A percentile compares a stretch with the other conserved stretches of the same genome.
phyloP scores from a whole-genome alignment of 2,888 invertebrate species.

The Lycia hirtaria region DNA sequence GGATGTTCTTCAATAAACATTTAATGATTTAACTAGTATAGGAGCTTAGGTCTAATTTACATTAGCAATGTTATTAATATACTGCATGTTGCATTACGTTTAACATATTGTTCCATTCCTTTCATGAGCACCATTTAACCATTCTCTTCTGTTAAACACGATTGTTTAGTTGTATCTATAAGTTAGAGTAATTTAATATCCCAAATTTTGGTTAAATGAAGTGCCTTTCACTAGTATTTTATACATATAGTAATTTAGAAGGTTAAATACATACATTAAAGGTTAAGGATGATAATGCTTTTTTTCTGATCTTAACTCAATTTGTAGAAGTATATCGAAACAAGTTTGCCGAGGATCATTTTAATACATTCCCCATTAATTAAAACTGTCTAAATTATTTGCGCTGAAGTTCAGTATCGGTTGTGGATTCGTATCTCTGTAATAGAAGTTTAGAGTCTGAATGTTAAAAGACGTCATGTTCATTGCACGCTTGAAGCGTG shows the following conservation, averaged over 20 bases:
- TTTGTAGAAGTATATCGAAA: neutral
- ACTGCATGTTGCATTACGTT: too few relatives aligned
- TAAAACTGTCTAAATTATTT: too few relatives aligned
- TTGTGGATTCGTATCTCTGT: too few relatives aligned
- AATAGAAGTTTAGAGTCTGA: too few relatives aligned
- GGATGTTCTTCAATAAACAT: conserved; percentile 15
- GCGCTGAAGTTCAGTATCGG: too few relatives aligned
- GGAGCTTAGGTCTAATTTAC: neutral
- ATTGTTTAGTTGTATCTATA: conserved; percentile 34
- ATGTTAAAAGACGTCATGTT: too few relatives aligned
- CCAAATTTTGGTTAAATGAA: conserved; percentile 49
- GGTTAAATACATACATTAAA: conserved; percentile 24
- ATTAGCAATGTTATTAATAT: conserved; percentile 7
- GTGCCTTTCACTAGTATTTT: conserved; percentile 57
- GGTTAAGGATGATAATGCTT: conserved; percentile 10
- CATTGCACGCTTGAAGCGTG: too few relatives aligned
- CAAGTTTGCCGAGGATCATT: neutral
- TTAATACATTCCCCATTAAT: too few relatives aligned
- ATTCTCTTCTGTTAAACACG: conserved; percentile 22
- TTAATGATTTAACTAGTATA: conserved; percentile 20
- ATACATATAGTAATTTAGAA: conserved; percentile 28
- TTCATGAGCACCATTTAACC: conserved; percentile 15
- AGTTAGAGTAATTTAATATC: conserved; percentile 27
- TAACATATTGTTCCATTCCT: conserved; percentile 29
- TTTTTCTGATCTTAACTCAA: neutral